A percentile compares a stretch with the other conserved stretches of the same genome.
These are phyloP conservation scores for Drosophila subquinaria DNA, from an alignment of 2,888 invertebrate genomes.

Conservation along the genomic window DNA sequence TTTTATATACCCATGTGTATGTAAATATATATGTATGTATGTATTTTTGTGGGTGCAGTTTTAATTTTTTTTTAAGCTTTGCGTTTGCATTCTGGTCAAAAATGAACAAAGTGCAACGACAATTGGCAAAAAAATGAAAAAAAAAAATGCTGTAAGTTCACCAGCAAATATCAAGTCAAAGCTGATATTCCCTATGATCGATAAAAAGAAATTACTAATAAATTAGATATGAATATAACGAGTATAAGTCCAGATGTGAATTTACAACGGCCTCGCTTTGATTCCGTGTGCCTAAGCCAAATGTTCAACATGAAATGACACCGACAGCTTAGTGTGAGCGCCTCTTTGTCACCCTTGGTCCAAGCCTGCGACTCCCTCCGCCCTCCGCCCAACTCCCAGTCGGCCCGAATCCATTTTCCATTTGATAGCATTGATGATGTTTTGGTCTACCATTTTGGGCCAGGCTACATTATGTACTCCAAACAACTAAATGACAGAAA, in stretches of 20 bases:
- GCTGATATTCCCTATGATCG: background rate
- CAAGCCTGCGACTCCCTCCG: no score
- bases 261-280: background rate
- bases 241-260: background rate
- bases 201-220: background rate
- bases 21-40: background rate
- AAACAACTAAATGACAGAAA: conserved; percentile 6
- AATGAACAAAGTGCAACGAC: conserved; percentile 48
- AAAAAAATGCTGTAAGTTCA: conserved; percentile 20
- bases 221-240: background rate
- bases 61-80: conserved; percentile 58
- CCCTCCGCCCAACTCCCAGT: background rate
- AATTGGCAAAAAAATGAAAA: conserved; percentile 39
- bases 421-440: conserved; percentile 73
- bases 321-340: conserved; percentile 26
- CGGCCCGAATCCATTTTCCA: conserved; percentile 13
- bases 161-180: conserved; percentile 4
- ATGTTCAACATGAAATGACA: conserved; percentile 46
- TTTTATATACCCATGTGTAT: background rate
- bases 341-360: background rate
- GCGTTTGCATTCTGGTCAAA: conserved; percentile 43
- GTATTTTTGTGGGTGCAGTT: conserved; percentile 13
- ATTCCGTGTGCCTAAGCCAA: conserved; percentile 5
- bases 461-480: conserved; percentile 26
- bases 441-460: conserved; percentile 65